phyloP scores from a whole-genome alignment of 2,797 vertebrate genomes.

The Pelochelys cantorii region DNA sequence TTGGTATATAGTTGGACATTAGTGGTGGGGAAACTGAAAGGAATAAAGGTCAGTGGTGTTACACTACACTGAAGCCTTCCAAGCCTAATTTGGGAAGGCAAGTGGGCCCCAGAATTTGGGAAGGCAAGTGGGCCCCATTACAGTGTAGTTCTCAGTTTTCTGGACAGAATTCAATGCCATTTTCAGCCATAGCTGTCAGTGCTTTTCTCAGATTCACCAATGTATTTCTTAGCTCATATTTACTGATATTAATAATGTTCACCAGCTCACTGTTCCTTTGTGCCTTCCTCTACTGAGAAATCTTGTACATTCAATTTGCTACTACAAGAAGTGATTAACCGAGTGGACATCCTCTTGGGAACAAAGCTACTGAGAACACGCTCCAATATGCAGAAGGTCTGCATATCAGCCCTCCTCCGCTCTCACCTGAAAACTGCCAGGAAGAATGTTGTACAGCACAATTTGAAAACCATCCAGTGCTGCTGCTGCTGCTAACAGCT shows the following conservation, averaged over 20 bases:
- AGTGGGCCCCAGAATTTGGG: no score
- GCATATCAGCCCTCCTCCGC: neutral
- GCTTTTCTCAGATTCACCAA: neutral
- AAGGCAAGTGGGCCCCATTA: no score
- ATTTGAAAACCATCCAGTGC: constrained; percentile 20
- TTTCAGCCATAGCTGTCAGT: neutral
- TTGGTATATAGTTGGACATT: no score
- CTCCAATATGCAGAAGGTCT: neutral
- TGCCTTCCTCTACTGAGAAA: neutral
- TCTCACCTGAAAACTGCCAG: neutral
- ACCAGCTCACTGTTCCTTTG: neutral
- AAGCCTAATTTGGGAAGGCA: no score
- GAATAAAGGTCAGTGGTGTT: no score
- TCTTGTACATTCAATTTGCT: neutral
- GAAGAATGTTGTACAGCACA: neutral
- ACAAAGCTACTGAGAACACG: neutral
- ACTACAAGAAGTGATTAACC: neutral
- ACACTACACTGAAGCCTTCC: no score
- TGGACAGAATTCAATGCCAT: neutral
- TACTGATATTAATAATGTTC: neutral
- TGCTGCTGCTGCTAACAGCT: constrained; percentile 2
- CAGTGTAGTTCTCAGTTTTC: neutral
- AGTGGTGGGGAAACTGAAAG: no score
- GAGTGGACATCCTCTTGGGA: constrained; percentile 5
- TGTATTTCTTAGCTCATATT: neutral